A percentile compares a stretch with the other conserved stretches of the same genome.
Evolutionary conservation across 2,888 invertebrate genomes (phyloP).

Genomic region (Nasonovia ribisnigri): DNA sequence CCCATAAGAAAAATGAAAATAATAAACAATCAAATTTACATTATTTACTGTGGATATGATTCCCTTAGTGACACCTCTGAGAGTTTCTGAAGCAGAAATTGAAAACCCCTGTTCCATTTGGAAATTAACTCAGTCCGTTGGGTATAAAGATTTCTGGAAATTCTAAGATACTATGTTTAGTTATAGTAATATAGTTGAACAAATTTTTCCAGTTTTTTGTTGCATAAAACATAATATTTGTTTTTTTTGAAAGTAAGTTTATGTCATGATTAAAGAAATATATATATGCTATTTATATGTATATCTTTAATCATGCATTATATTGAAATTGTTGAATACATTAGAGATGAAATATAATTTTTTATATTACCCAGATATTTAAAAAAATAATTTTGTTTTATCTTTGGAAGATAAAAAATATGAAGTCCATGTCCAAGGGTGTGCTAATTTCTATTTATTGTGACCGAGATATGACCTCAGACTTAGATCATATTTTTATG

Average conservation of each 20-base stretch:
- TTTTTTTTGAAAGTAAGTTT: neutral
- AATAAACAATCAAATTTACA: no score
- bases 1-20: no score
- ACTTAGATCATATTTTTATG: neutral
- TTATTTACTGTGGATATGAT: no score
- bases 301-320: neutral
- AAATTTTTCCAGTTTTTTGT: neutral
- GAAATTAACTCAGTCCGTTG: no score
- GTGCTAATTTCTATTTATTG: neutral
- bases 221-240: neutral
- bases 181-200: no score
- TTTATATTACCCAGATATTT: neutral
- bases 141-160: neutral
- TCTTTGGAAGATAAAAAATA: neutral
- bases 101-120: no score
- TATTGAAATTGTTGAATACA: neutral
- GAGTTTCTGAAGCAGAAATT: no score
- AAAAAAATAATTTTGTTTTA: neutral
- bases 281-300: no score
- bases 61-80: no score
- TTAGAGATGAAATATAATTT: neutral
- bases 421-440: neutral
- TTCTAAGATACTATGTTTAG: neutral
- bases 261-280: no score
- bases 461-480: neutral